These are phyloP conservation scores for Sinhomidia bicolor DNA, from an alignment of 2,888 invertebrate species.

Conservation along the genomic window DNA sequence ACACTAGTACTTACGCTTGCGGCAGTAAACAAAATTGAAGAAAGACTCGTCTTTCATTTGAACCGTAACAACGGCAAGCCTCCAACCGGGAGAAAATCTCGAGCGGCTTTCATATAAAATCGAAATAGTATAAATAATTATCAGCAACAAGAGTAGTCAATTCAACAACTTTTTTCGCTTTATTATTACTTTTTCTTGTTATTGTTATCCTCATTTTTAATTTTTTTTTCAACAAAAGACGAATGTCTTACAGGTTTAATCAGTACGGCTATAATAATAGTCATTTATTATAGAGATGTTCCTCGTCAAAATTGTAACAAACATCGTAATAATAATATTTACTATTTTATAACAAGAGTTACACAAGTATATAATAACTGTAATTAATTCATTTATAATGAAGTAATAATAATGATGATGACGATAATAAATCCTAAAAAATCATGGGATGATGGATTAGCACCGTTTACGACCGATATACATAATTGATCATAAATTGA, in stretches of 20 bases:
- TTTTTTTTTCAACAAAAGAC: conserved; percentile 17
- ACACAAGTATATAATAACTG: neutral
- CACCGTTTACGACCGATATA: conserved; percentile 64
- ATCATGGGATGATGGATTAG: conserved; percentile 67
- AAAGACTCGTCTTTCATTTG: conserved; percentile 87
- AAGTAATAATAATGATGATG: neutral
- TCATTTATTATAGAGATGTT: conserved; percentile 20
- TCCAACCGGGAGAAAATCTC: conserved; percentile 37
- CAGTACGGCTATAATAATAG: conserved; percentile 44
- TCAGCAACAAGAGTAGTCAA: neutral
- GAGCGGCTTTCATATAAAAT: neutral
- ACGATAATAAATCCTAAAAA: conserved; percentile 29
- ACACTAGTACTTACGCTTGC: conserved; percentile 93
- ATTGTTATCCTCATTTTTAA: conserved; percentile 7
- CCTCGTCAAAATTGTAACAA: conserved; percentile 19
- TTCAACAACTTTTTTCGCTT: conserved; percentile 21
- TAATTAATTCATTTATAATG: conserved; percentile 23
- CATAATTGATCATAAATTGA: too few relatives aligned
- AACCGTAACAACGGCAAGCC: conserved; percentile 83
- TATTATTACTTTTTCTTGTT: conserved; percentile 2
- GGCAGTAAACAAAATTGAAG: conserved; percentile 93
- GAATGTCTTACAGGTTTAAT: conserved; percentile 20
- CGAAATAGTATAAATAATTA: neutral
- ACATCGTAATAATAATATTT: neutral
- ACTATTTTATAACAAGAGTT: conserved; percentile 9